phyloP scores from a whole-genome alignment of 1,140 invertebrate genomes.

The Dryas iulia region DNA sequence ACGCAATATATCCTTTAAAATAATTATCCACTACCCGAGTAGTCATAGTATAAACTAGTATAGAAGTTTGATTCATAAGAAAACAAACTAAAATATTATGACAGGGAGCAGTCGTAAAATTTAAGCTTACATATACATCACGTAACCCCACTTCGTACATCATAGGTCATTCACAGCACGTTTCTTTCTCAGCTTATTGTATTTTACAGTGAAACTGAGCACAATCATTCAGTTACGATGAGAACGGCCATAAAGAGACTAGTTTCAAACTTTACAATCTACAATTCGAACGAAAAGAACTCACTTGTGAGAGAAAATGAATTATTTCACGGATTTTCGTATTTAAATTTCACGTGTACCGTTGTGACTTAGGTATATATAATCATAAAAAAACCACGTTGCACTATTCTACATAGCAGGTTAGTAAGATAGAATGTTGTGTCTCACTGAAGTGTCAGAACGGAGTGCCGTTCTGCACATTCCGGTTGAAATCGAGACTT shows the following conservation, averaged over 20 bases:
- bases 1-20: too few species aligned
- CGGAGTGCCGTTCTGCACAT: too few species aligned
- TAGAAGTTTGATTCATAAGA: background rate
- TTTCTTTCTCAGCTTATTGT: constrained; percentile 29
- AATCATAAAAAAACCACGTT: background rate
- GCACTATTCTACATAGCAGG: too few species aligned
- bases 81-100: background rate
- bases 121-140: constrained; percentile 1
- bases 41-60: too few species aligned
- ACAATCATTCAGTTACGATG: constrained; percentile 64
- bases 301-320: background rate
- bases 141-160: background rate
- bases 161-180: constrained; percentile 19
- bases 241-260: constrained; percentile 60
- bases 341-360: background rate
- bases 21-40: too few species aligned
- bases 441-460: too few species aligned
- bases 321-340: background rate
- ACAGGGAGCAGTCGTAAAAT: background rate
- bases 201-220: constrained; percentile 31
- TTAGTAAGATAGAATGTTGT: too few species aligned
- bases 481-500: too few species aligned
- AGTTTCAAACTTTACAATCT: constrained; percentile 58
- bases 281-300: background rate
- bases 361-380: too few species aligned